Conservation (phyloP, 2,888 invertebrate species). For the Pyrrhia umbra region DNA sequence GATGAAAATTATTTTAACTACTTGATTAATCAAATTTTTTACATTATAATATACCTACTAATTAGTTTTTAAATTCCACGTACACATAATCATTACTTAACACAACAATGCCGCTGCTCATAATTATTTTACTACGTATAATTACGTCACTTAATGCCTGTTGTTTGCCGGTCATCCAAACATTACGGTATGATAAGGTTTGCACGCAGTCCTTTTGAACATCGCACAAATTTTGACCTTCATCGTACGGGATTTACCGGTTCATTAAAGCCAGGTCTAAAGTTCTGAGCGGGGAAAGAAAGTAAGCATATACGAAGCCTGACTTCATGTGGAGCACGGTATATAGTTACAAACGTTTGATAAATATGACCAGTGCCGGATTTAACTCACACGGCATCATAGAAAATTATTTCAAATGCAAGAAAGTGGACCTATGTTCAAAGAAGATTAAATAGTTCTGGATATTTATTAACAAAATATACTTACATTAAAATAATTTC, state of each 20-base stretch:
- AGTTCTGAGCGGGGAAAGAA: conserved; percentile 33
- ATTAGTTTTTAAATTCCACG: too few species aligned
- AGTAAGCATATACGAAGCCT: conserved; percentile 22
- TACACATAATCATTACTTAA: too few species aligned
- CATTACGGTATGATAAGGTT: background rate
- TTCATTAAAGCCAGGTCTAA: conserved; percentile 38
- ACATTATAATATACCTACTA: too few species aligned
- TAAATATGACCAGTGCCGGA: conserved; percentile 34
- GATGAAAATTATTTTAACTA: too few species aligned
- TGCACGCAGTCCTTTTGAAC: background rate
- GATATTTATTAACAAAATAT: too few species aligned
- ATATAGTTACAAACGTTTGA: conserved; percentile 35
- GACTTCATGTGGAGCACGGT: conserved; percentile 23
- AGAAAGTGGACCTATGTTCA: background rate
- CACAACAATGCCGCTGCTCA: background rate
- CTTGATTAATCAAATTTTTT: too few species aligned
- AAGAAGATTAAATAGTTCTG: background rate
- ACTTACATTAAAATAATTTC: background rate
- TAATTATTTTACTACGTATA: background rate
- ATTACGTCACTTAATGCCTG: background rate
- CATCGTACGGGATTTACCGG: conserved; percentile 10
- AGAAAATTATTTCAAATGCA: background rate
- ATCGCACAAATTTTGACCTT: conserved; percentile 1
- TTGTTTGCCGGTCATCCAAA: background rate
- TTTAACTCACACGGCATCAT: background rate